Conservation (phyloP, 2,888 invertebrate genomes). For the Lottia scabra region DNA sequence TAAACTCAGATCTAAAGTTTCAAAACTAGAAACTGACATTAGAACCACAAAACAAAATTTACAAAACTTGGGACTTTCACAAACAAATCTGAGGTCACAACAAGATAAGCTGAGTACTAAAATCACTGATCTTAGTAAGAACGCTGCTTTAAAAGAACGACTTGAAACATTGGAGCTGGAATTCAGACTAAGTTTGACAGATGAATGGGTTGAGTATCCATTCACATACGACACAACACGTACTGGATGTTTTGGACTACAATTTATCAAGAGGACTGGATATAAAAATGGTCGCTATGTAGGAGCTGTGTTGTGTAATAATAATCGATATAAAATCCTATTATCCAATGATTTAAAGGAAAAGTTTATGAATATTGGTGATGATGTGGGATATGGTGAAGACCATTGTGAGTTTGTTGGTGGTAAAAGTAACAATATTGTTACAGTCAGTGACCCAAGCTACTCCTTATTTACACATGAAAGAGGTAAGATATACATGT, state of each 20-base stretch:
- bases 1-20: conserved; percentile 23
- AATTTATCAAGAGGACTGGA: conserved; percentile 43
- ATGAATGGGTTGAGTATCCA: conserved; percentile 48
- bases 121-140: conserved; percentile 2
- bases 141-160: conserved; percentile 17
- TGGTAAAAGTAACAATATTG: conserved; percentile 20
- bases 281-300: conserved; percentile 43
- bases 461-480: conserved; percentile 21
- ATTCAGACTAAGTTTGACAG: conserved; percentile 27
- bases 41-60: conserved; percentile 16
- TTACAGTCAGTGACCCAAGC: conserved; percentile 30
- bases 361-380: conserved; percentile 56
- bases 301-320: conserved; percentile 57
- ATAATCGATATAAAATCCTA: conserved; percentile 53
- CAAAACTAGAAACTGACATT: conserved; percentile 21
- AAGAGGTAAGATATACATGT: conserved; percentile 24
- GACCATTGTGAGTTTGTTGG: conserved; percentile 63
- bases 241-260: conserved; percentile 45
- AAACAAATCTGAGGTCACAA: conserved; percentile 1
- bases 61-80: conserved; percentile 15
- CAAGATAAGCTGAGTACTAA: conserved; percentile 12
- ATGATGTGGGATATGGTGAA: conserved; percentile 48
- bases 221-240: conserved; percentile 42
- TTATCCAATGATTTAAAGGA: conserved; percentile 44
- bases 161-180: conserved; percentile 33